Conservation (phyloP, 2,888 invertebrate species). For the Miltochrista miniata region DNA sequence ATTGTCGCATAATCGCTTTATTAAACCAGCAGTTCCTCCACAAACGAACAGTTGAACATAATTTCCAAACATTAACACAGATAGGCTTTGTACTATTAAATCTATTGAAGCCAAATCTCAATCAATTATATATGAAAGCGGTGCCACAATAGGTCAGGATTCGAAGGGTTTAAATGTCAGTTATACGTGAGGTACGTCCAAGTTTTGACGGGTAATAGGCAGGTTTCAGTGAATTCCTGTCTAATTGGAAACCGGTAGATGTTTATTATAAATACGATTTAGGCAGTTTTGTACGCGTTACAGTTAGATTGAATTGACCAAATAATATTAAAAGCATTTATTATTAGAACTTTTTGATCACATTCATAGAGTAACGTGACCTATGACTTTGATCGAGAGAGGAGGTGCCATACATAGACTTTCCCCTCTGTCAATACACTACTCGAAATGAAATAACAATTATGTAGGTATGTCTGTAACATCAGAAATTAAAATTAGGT, state of each 20-base stretch:
- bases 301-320: too few species aligned
- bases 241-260: not conserved
- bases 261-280: not conserved
- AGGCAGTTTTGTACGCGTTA: too few species aligned
- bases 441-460: too few species aligned
- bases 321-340: too few species aligned
- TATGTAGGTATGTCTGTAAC: too few species aligned
- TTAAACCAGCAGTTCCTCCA: not conserved
- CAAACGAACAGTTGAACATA: not conserved
- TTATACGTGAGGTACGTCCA: constrained; percentile 5
- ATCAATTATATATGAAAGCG: constrained; percentile 5
- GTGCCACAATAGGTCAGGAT: not conserved
- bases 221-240: not conserved
- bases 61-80: not conserved
- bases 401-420: too few species aligned
- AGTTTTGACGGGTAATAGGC: constrained; percentile 10
- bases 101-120: constrained; percentile 1
- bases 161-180: constrained; percentile 2
- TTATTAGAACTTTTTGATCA: too few species aligned
- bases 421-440: too few species aligned
- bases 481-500: too few species aligned
- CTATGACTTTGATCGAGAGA: too few species aligned
- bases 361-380: too few species aligned
- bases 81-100: not conserved
- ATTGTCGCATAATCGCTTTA: not conserved